Base-by-base conservation (phyloP, 2,113 vertebrate species). In the Gymnogyps californianus region DNA sequence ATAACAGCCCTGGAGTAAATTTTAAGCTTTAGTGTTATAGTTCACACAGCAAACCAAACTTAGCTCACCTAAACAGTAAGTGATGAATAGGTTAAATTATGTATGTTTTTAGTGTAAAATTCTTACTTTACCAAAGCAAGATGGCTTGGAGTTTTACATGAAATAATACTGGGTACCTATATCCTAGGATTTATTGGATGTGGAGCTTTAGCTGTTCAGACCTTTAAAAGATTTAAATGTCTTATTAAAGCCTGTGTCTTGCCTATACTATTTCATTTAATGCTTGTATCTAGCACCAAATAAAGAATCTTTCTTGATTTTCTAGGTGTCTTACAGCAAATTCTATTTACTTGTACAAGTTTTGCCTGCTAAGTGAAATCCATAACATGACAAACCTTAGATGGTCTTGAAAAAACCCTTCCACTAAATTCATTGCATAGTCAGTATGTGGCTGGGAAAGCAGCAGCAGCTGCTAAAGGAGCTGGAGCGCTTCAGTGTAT, bases 221-320 rank as follows among this genome's bases (percentile, higher is more conserved):
- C 46, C 58, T 69, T 78, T 42, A 81, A 74, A 76, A 83, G 36
- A 78, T 77, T 71, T 70, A 79, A 92, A 72, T 80, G 65, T 96
- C 87, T 83, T 93, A 71, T 54, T 95, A 96, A 97, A 96, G 70
- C 59, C 76, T 85, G 1, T 85, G 61, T 90, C 87, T 92, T 95
- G 89, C 82, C 54, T 95, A 90, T 13, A 66, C 55, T 74, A 6
- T 81, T 95, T 87, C 44, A 84, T 92, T 82, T 92, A 88, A 92
- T 84, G 83, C 92, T 79, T 97, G 81, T 97, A 87, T 93, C 87
- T 96, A 90, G 79, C 70, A 79, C 55, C 58, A 87, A 96, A 97
- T 97, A 96, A 97, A 97, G 75, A 89, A 9, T 29, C n/a, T 90
- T 82, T 49, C 59, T 91, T 91, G 52, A 67, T 93, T 90, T 95